phyloP scores from a whole-genome alignment of 2,888 invertebrate genomes.

The Amphiduros pacificus region DNA sequence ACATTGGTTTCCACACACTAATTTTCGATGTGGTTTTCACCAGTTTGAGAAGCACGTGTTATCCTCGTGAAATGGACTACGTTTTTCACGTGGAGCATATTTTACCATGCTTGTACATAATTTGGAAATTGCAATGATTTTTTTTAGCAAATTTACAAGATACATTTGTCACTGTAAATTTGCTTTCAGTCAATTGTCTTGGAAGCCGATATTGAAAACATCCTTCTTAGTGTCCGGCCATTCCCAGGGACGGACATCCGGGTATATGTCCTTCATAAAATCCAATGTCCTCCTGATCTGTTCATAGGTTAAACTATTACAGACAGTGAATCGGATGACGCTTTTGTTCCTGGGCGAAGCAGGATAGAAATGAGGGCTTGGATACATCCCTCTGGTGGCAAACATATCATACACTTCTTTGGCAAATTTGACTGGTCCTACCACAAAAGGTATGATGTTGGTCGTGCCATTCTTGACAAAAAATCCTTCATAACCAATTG shows the following conservation, averaged over 20 bases:
- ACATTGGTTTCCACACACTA: no score
- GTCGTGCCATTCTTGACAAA: neutral
- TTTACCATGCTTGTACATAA: no score
- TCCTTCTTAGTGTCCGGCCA: neutral
- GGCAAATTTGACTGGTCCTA: constrained; percentile 4
- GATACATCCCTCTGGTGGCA: constrained; percentile 1
- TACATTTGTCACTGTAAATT: no score
- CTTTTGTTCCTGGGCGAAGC: constrained; percentile 4
- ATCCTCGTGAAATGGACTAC: no score
- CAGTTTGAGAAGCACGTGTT: no score
- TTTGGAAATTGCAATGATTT: no score
- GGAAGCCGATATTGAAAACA: constrained; percentile 6
- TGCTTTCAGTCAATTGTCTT: no score
- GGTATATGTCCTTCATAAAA: constrained; percentile 6
- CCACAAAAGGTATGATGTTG: constrained; percentile 12
- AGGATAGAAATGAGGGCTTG: constrained; percentile 11
- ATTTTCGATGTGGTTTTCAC: no score
- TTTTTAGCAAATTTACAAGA: no score
- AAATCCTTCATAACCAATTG: constrained; percentile 4
- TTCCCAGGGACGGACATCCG: neutral
- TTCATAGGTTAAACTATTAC: constrained; percentile 1
- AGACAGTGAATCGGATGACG: constrained; percentile 9
- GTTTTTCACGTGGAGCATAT: no score
- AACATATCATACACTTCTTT: constrained; percentile 3
- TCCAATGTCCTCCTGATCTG: constrained; percentile 4